Percentiles rank a stretch among this genome's conserved stretches.
phyloP scores from a whole-genome alignment of 2,797 vertebrate genomes.

The Petrocephalus schoutedeni region DNA sequence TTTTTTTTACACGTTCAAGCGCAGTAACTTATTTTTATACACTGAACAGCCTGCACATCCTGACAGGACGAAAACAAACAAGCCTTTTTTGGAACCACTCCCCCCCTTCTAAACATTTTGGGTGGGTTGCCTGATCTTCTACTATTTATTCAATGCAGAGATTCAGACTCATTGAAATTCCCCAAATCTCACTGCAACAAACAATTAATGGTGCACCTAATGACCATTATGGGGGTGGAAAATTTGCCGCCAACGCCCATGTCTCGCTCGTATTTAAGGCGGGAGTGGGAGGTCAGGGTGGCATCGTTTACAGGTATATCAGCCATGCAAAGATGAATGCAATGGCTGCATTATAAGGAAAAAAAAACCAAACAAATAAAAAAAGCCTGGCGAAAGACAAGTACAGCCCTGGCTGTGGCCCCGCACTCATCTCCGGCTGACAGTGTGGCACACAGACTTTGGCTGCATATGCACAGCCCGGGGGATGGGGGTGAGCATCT shows the following conservation, averaged over 20 bases:
- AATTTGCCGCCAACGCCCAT: not conserved
- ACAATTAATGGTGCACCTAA: not conserved
- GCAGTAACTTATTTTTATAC: not conserved
- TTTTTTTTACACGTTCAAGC: not conserved
- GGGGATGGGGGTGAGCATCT: not conserved
- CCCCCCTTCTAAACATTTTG: constrained; percentile 20
- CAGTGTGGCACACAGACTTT: not conserved
- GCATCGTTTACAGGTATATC: not conserved
- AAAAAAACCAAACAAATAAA: not conserved
- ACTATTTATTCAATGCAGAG: constrained; percentile 6
- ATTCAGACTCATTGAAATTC: not conserved
- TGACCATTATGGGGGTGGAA: not conserved
- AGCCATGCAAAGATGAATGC: not conserved
- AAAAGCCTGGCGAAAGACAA: not conserved
- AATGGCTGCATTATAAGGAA: not conserved
- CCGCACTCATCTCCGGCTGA: not conserved
- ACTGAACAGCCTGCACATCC: not conserved
- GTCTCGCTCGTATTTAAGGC: not conserved
- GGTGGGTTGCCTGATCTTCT: constrained; percentile 27
- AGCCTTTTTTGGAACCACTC: not conserved
- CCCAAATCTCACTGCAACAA: not conserved
- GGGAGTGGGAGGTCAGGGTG: not conserved
- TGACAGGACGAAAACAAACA: not conserved
- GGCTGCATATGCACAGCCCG: not conserved
- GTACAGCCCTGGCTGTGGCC: not conserved